Conservation (phyloP, 1,140 invertebrate genomes). For the Harpegnathos saltator region DNA sequence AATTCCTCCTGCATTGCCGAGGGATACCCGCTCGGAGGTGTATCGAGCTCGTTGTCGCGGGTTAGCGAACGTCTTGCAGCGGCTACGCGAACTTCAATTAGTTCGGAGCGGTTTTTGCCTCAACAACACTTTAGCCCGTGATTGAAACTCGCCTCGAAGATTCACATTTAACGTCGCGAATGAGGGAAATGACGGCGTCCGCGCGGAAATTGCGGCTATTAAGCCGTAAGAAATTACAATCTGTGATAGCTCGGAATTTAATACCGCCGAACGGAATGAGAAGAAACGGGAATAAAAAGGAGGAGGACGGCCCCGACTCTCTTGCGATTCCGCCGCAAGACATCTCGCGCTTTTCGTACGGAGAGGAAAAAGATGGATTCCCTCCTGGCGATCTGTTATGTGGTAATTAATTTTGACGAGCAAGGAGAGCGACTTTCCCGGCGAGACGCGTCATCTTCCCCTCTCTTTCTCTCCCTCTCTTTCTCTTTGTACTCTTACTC, state of each 20-base stretch:
- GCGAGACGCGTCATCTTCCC: too few relatives aligned
- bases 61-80: too few relatives aligned
- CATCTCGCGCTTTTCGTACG: neutral
- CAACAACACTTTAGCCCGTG: neutral
- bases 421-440: slow-evolving; percentile 1
- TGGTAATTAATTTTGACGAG: neutral
- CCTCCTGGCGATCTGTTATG: neutral
- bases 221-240: slow-evolving; percentile 17
- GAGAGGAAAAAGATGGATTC: neutral
- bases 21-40: neutral
- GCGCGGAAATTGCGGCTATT: neutral
- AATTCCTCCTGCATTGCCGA: neutral
- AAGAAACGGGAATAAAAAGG: too few relatives aligned
- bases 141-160: neutral
- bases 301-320: too few relatives aligned
- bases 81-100: neutral
- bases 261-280: neutral
- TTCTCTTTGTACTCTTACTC: slow-evolving; percentile 20
- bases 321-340: neutral
- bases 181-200: slow-evolving; percentile 3
- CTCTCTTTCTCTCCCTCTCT: neutral
- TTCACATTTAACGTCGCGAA: slow-evolving; percentile 10
- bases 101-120: neutral
- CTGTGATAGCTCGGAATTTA: neutral
- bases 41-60: neutral